Conservation (phyloP, 2,113 vertebrate species). For the Tachysurus vachellii region DNA sequence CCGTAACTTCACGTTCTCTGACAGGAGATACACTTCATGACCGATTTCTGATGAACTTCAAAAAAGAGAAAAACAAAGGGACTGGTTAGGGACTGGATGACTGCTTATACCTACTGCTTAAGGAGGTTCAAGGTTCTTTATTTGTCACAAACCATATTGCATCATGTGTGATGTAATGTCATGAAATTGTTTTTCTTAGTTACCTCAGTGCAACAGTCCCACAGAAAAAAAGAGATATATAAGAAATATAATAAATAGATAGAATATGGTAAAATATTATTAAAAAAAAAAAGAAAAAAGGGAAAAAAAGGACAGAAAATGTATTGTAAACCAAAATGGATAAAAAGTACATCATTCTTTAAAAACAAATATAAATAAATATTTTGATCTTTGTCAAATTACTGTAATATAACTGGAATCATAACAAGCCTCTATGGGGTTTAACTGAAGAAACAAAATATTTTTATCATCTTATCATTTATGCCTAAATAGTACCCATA, state of each 20-base stretch:
- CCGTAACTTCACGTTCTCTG: not conserved
- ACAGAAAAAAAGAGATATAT: no score
- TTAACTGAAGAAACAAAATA: not conserved
- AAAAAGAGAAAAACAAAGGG: not conserved
- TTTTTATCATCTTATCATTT: not conserved
- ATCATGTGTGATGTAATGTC: no score
- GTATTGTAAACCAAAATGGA: not conserved
- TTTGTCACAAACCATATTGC: no score
- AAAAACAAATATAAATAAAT: no score
- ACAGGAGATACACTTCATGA: not conserved
- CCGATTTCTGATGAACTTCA: not conserved
- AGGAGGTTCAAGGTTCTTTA: not conserved
- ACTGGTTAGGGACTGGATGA: not conserved
- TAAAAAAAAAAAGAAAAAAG: no score
- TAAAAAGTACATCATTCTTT: no score
- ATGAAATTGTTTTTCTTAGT: no score
- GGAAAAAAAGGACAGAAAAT: not conserved
- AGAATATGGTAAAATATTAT: no score
- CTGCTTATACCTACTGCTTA: not conserved
- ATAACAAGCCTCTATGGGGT: not conserved
- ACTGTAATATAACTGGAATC: not conserved
- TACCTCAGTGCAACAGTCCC: no score
- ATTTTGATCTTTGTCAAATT: not conserved
- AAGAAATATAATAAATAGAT: no score
- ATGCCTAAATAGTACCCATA: no score